Evolutionary conservation across 2,797 vertebrate genomes (phyloP), one percentile per base, ranked within the genome.

Genomic region (Rhinogobio ventralis): DNA sequence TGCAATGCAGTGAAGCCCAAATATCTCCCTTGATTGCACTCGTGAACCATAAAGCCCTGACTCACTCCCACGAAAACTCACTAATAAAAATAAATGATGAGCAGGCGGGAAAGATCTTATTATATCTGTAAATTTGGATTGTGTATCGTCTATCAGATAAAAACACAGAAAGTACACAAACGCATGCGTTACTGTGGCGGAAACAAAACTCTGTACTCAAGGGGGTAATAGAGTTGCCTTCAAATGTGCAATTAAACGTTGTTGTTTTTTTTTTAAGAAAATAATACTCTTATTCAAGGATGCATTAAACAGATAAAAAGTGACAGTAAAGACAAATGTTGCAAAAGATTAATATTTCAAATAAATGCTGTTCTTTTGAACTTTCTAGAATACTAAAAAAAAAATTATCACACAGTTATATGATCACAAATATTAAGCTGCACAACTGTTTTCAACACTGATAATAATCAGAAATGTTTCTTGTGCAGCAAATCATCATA

Each of bases 91-190:
- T 76, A 76, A 42, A 60, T 25, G 33, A 36, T 67, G 62, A 68
- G 79, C 9, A 10, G 2, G 20, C 2, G 0, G 20, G 51, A 55
- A 46, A 68, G 53, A 9, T 39, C 2, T 42, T 57, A 49, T 53
- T 64, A 72, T 19, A 10, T 66, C n/a, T n/a, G 7, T 67, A 82
- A 62, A 71, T 79, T 55, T 74, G 14, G 20, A 69, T 87, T 87
- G 14, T 42, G 55, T 79, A 57, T 79, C 3, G 14, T 55, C 30
- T 55, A 28, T 30, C 19, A 49, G 49, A 5, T 11, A 72, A 82
- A 81, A 60, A 42, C 8, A 45, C 1, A 42, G 68, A 20, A 42
- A n/a, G 13, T 42, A 42, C 36, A 2, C 2, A 60, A 60, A 77
- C 3, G 14, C 33, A 57, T 57, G 20, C 20, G 2, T 23, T 68